phyloP scores from a whole-genome alignment of 2,113 vertebrate species.

The Microtus ochrogaster region DNA sequence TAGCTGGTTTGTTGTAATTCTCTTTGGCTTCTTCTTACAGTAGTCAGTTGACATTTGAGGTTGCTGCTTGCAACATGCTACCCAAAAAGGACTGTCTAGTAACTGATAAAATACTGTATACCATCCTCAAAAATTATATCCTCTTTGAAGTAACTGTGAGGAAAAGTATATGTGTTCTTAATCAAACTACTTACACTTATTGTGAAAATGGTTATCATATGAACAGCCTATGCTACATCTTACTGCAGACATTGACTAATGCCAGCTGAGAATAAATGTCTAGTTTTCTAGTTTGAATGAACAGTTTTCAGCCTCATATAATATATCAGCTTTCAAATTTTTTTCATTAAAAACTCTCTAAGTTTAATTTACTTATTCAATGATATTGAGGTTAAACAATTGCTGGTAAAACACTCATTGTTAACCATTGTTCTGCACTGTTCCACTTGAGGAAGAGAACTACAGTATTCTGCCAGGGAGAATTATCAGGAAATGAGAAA shows the following conservation, averaged over 20 bases:
- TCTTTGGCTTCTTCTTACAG: background rate
- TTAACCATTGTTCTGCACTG: slow-evolving; percentile 52
- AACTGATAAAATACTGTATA: slow-evolving; percentile 70
- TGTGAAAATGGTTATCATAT: background rate
- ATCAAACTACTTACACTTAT: slow-evolving; percentile 25
- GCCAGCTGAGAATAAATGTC: background rate
- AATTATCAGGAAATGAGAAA: background rate
- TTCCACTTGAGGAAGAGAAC: slow-evolving; percentile 46
- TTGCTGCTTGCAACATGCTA: background rate
- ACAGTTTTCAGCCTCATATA: slow-evolving; percentile 52
- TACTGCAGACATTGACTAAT: background rate
- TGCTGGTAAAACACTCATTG: slow-evolving; percentile 49
- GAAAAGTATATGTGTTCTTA: background rate
- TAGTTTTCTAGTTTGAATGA: slow-evolving; percentile 58
- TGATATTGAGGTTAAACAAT: slow-evolving; percentile 61
- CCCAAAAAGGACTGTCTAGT: background rate
- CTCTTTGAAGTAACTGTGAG: slow-evolving; percentile 13
- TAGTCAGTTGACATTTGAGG: background rate
- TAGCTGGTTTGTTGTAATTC: background rate
- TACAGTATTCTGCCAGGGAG: slow-evolving; percentile 44
- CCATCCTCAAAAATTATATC: slow-evolving; percentile 48
- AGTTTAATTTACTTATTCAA: slow-evolving; percentile 68
- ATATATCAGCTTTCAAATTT: slow-evolving; percentile 68
- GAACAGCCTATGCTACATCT: background rate
- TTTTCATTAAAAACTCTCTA: slow-evolving; percentile 68